Conservation (phyloP, 2,113 vertebrate species). For the Heptranchias perlo region DNA sequence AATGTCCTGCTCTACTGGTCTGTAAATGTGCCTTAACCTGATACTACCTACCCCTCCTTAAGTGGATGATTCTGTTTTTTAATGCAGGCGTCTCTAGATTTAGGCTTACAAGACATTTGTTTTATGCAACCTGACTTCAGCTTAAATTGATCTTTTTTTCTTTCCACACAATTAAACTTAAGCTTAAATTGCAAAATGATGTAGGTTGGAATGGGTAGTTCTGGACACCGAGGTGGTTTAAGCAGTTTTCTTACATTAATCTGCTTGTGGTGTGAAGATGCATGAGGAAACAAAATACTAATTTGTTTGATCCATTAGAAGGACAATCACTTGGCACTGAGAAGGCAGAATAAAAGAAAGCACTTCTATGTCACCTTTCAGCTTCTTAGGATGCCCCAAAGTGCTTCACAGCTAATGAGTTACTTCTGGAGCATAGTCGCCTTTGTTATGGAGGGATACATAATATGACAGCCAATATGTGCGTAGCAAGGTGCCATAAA, state of each 20-base stretch:
- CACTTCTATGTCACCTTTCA: neutral
- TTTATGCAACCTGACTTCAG: constrained; percentile 63
- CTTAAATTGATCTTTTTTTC: constrained; percentile 63
- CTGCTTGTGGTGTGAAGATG: too few species aligned
- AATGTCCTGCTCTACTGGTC: neutral
- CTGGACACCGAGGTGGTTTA: neutral
- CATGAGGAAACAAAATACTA: neutral
- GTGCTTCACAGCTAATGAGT: neutral
- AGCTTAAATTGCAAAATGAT: constrained; percentile 36
- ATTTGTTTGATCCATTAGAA: neutral
- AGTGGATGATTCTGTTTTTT: constrained; percentile 50
- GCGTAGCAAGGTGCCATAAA: neutral
- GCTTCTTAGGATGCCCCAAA: neutral
- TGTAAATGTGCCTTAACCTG: neutral
- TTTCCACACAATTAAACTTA: constrained; percentile 59
- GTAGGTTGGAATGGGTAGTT: neutral
- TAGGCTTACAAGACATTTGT: constrained; percentile 65
- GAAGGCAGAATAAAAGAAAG: neutral
- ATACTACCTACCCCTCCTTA: neutral
- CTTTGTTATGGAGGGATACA: neutral
- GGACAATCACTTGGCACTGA: neutral
- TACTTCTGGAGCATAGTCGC: neutral
- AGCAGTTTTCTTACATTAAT: neutral
- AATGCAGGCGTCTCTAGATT: constrained; percentile 72
- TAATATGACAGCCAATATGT: neutral